Conservation (phyloP, 2,797 vertebrate species). For the Chloroceryle amazona region DNA sequence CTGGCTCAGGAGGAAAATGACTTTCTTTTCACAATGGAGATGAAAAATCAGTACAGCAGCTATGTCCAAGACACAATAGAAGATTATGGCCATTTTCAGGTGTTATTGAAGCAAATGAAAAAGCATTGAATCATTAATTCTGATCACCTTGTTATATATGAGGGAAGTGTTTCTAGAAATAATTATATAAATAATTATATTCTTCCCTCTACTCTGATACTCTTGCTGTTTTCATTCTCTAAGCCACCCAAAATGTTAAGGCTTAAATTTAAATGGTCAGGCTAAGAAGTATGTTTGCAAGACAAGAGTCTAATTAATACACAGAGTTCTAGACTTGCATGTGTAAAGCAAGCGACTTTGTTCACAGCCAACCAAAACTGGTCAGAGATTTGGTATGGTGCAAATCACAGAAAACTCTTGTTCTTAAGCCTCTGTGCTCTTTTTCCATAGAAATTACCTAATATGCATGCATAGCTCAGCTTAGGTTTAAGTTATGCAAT, state of each 20-base stretch:
- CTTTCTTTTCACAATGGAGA: neutral
- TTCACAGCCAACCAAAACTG: neutral
- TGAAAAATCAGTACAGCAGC: constrained; percentile 14
- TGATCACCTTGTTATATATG: neutral
- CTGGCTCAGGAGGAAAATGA: constrained; percentile 20
- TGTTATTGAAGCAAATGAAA: constrained; percentile 10
- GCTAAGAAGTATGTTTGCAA: neutral
- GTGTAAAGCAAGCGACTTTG: neutral
- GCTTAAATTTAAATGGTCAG: neutral
- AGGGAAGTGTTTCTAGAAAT: neutral
- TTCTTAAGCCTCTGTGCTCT: neutral
- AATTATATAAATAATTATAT: neutral
- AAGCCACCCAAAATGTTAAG: neutral
- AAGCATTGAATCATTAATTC: constrained; percentile 46
- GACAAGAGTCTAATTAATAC: neutral
- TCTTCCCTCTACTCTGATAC: neutral
- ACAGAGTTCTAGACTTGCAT: neutral
- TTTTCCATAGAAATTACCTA: neutral
- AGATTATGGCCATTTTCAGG: neutral
- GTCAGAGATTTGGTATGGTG: neutral
- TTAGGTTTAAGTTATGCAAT: neutral
- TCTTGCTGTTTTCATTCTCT: neutral
- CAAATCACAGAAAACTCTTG: neutral
- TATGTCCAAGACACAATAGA: neutral
- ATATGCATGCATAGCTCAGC: neutral